Evolutionary conservation across 2,888 invertebrate species (phyloP).

Genomic region (Lagria hirta): DNA sequence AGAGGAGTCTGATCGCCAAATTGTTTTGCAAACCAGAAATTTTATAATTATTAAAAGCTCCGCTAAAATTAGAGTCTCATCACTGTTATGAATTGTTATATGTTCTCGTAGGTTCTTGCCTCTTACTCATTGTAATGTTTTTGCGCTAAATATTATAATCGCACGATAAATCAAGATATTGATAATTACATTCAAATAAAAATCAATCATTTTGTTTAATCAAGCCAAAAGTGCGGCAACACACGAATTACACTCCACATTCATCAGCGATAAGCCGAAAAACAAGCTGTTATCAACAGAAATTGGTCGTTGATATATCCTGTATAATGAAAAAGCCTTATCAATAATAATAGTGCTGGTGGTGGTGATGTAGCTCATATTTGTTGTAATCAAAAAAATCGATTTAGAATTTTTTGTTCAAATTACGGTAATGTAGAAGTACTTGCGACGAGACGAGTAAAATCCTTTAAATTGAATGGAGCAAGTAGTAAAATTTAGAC

Average conservation of each 20-base stretch:
- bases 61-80: background rate
- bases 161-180: slow-evolving; percentile 7
- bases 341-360: too few species aligned
- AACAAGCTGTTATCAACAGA: slow-evolving; percentile 10
- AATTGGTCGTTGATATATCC: slow-evolving; percentile 15
- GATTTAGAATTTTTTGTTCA: too few species aligned
- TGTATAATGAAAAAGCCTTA: too few species aligned
- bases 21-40: background rate
- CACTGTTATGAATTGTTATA: too few species aligned
- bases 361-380: too few species aligned
- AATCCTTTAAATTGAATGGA: slow-evolving; percentile 10
- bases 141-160: too few species aligned
- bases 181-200: slow-evolving; percentile 15
- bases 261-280: slow-evolving; percentile 10
- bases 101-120: too few species aligned
- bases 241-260: slow-evolving; percentile 8
- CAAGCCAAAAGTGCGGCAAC: slow-evolving; percentile 7
- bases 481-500: slow-evolving; percentile 16
- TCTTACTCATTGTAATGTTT: too few species aligned
- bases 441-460: too few species aligned
- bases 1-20: too few species aligned
- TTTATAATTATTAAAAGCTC: background rate
- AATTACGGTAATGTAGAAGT: too few species aligned
- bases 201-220: slow-evolving; percentile 8
- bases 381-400: too few species aligned